Evolutionary conservation across 2,113 vertebrate species (phyloP).

Genomic region (Lasiurus borealis): DNA sequence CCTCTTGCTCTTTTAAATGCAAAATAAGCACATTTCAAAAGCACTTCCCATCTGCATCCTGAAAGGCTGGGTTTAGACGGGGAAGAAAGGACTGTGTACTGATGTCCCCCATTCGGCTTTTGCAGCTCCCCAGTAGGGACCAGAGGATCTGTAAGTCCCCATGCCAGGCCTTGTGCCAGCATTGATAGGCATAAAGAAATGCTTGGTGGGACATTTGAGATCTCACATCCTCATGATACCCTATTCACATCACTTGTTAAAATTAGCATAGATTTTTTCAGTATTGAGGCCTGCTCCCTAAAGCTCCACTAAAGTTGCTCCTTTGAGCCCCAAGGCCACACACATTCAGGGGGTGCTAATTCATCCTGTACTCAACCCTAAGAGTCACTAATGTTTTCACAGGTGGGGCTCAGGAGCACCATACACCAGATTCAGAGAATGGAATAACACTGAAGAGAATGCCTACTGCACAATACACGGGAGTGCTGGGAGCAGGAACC

Average conservation of each 20-base stretch:
- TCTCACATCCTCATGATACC: background rate
- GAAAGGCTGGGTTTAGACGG: background rate
- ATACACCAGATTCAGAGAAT: background rate
- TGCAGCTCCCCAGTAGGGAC: background rate
- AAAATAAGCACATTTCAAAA: background rate
- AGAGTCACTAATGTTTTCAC: slow-evolving; percentile 18
- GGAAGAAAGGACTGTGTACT: background rate
- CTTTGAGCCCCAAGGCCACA: background rate
- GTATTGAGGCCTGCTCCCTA: background rate
- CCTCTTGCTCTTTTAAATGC: background rate
- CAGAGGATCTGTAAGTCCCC: background rate
- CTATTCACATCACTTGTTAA: background rate
- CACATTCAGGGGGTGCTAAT: background rate
- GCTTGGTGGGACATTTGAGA: background rate
- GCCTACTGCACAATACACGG: accelerated
- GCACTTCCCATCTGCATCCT: background rate
- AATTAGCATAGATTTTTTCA: background rate
- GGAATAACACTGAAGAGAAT: accelerated
- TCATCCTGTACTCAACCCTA: background rate
- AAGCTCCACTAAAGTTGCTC: background rate
- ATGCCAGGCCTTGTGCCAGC: background rate
- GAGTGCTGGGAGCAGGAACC: accelerated
- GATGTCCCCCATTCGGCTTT: accelerated
- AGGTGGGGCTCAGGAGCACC: slow-evolving; percentile 85
- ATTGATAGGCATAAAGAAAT: background rate